Base-by-base conservation (phyloP, 2,888 invertebrate genomes). In the Augochlorella aurata region DNA sequence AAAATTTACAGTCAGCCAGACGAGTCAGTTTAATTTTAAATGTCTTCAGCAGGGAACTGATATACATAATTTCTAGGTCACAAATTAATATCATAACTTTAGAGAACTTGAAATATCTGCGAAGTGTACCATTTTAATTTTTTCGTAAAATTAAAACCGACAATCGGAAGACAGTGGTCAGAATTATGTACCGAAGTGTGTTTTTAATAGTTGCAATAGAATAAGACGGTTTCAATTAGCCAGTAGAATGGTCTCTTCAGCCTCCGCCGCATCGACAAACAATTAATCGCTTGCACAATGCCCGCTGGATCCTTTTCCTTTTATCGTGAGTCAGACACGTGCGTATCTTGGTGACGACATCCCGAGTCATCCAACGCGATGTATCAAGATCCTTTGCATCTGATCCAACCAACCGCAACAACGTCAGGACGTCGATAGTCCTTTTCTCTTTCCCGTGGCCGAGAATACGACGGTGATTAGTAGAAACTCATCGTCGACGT, bases 391-490 rank as follows among this genome's bases (percentile, higher is more conserved):
- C 76, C 76, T 77, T 67, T 79, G 71, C 16, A 18, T 61, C 4
- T 49, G 58, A 66, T 67, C 50, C 50, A 47, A 44, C 61, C 75
- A 1, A 3, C 29, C 47, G 47, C 47, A 38, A 44, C 67, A 16
- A 50, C 63, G 65, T 16, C 81, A 65, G 77, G 67, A 72, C 67
- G 45, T 63, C 65, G 74, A 67, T 54, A n/a, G 74, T 63, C 70
- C 70, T 76, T 82, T 82, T 71, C 82, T 76, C 75, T 44, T 73
- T 66, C 44, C 65, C 54, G 47, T 12, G 67, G 61, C 65, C 65
- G 12, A 44, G 65, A 38, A 24, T 70, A 12, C 72, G 66, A 63
- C 74, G 79, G 77, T 74, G 77, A 83, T 83, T 83, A 83, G 82
- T 71, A 24, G 61, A 74, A 82, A 61, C 81, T 74, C 81, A 68